These are phyloP conservation scores for Notarius quadriscutis DNA, from an alignment of 2,113 vertebrate genomes.

Conservation along the genomic window DNA sequence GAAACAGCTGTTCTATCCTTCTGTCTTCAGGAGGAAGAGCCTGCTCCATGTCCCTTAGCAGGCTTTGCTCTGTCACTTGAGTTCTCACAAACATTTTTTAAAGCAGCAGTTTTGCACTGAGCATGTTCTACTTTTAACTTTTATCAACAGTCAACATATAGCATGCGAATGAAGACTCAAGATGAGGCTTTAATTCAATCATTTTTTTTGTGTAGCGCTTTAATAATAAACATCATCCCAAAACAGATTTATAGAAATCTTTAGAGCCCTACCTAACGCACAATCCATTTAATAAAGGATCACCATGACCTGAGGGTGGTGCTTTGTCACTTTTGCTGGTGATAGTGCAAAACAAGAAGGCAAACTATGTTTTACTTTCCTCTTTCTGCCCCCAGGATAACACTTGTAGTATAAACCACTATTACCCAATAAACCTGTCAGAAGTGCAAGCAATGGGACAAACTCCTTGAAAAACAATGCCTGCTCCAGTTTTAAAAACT, in stretches of 20 bases:
- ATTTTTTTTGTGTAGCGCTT: background rate
- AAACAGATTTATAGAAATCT: background rate
- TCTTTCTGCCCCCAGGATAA: conserved; percentile 65
- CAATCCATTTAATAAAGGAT: background rate
- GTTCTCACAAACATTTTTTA: conserved; percentile 37
- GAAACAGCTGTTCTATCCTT: conserved; percentile 57
- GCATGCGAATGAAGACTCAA: background rate
- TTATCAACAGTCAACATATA: background rate
- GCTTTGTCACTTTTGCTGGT: conserved; percentile 25
- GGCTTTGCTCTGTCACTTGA: conserved; percentile 31
- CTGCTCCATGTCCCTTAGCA: conserved; percentile 38
- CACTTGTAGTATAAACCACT: conserved; percentile 66
- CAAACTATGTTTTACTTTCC: conserved; percentile 47
- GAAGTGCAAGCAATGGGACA: conserved; percentile 67
- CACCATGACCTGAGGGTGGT: background rate
- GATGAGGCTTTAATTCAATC: background rate
- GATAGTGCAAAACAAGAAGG: conserved; percentile 23
- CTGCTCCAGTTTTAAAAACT: conserved; percentile 65
- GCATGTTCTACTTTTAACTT: conserved; percentile 2
- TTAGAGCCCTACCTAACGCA: background rate
- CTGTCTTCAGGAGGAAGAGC: conserved; percentile 47
- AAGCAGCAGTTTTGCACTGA: conserved; percentile 14
- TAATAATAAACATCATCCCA: too few relatives aligned
- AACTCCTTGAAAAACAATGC: conserved; percentile 69
- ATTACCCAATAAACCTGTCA: conserved; percentile 75